Percentiles rank a stretch among this genome's conserved stretches.
Evolutionary conservation across 2,888 invertebrate genomes (phyloP).

Genomic region (Dolichopus griseipennis): DNA sequence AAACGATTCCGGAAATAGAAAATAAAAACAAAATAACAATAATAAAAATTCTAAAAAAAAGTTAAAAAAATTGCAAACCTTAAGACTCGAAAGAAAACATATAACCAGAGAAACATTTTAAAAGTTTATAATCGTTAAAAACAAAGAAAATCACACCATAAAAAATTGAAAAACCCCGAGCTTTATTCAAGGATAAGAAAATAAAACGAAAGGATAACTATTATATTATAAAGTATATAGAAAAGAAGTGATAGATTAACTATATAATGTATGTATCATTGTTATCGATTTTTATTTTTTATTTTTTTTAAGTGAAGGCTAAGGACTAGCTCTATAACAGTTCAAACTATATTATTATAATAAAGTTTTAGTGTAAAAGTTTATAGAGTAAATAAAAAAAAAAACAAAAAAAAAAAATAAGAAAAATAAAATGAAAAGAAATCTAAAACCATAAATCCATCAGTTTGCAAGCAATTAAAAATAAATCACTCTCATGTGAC

Average conservation of each 20-base stretch:
- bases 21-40: no score
- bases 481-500: slow-evolving; percentile 28
- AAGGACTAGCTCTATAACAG: slow-evolving; percentile 25
- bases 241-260: slow-evolving; percentile 21
- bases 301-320: no score
- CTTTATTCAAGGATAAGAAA: not conserved
- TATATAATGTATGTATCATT: no score
- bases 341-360: no score
- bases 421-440: slow-evolving; percentile 10
- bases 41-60: not conserved
- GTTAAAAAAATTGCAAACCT: slow-evolving; percentile 9
- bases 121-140: slow-evolving; percentile 35
- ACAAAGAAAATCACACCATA: slow-evolving; percentile 31
- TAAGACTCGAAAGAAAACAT: not conserved
- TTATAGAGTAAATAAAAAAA: no score
- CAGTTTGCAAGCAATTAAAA: slow-evolving; percentile 27
- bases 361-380: no score
- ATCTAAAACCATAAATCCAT: slow-evolving; percentile 25
- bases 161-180: no score
- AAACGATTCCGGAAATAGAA: slow-evolving; percentile 5
- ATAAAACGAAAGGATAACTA: slow-evolving; percentile 10
- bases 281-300: no score
- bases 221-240: slow-evolving; percentile 11
- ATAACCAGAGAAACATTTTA: slow-evolving; percentile 25
- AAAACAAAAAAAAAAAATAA: not conserved